A percentile compares a stretch with the other conserved stretches of the same genome.
Conservation (phyloP, 1,140 invertebrate genomes). For the Magallana gigas region DNA sequence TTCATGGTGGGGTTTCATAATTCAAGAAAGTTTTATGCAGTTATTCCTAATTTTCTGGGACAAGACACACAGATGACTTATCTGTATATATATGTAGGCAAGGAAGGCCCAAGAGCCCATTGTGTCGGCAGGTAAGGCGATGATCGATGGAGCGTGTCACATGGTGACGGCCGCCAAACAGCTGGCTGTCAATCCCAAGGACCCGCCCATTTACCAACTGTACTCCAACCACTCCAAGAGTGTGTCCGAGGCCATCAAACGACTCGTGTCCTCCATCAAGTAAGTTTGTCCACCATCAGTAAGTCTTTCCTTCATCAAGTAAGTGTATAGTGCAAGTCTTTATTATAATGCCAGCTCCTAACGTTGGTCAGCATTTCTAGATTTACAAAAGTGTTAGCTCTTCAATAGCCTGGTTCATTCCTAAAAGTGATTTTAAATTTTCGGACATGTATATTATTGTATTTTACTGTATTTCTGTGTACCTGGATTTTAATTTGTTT, state of each 20-base stretch:
- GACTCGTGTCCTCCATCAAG: slow-evolving; percentile 92
- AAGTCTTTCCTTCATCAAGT: slow-evolving; percentile 90
- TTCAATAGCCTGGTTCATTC: too few species aligned
- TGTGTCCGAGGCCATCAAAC: slow-evolving; percentile 97
- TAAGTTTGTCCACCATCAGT: slow-evolving; percentile 85
- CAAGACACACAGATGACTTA: too few species aligned
- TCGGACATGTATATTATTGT: too few species aligned
- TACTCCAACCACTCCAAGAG: slow-evolving; percentile 95
- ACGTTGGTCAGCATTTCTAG: too few species aligned
- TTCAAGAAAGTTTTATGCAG: too few species aligned
- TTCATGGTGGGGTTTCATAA: too few species aligned
- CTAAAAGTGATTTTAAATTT: too few species aligned
- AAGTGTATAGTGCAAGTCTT: slow-evolving; percentile 56
- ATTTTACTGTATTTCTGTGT: too few species aligned
- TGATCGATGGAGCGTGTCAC: slow-evolving; percentile 90
- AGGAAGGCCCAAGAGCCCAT: slow-evolving; percentile 91
- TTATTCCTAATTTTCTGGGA: too few species aligned
- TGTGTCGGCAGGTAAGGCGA: slow-evolving; percentile 88
- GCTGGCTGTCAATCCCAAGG: slow-evolving; percentile 92
- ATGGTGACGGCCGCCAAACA: slow-evolving; percentile 95
- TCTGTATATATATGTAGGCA: slow-evolving; percentile 67
- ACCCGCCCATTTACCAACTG: slow-evolving; percentile 95
- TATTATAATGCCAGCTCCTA: not conserved
- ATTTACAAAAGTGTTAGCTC: too few species aligned
- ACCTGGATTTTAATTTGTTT: too few species aligned